phyloP scores from a whole-genome alignment of 1,140 invertebrate genomes.

The Psix sp. region DNA sequence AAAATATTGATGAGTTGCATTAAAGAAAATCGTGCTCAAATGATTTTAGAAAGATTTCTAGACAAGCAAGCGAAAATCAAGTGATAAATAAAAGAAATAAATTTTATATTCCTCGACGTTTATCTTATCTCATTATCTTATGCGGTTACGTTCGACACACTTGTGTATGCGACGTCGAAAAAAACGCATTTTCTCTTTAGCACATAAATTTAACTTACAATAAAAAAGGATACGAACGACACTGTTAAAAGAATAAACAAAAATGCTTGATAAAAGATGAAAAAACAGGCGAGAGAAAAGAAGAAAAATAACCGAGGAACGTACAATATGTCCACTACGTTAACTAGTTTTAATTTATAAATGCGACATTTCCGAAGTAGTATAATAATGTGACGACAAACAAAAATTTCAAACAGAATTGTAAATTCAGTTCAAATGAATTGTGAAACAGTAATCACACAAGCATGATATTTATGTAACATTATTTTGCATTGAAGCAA shows the following conservation, averaged over 20 bases:
- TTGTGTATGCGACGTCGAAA: background rate
- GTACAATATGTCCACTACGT: constrained; percentile 36
- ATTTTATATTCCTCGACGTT: constrained; percentile 1
- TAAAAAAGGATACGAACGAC: constrained; percentile 23
- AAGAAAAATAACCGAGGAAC: background rate
- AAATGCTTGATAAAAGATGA: constrained; percentile 8
- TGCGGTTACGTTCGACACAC: background rate
- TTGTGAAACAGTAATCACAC: constrained; percentile 54
- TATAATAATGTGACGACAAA: no score
- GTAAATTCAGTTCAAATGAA: constrained; percentile 36
- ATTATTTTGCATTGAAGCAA: constrained; percentile 54
- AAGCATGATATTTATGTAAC: constrained; percentile 49
- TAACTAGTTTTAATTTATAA: no score
- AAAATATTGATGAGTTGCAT: no score
- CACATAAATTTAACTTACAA: constrained; percentile 10
- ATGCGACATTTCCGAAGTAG: no score
- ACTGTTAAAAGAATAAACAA: constrained; percentile 22
- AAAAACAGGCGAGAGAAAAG: background rate
- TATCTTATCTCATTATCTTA: constrained; percentile 21
- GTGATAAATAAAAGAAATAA: background rate
- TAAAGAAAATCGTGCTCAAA: no score
- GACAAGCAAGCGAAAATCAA: background rate
- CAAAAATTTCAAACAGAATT: constrained; percentile 35
- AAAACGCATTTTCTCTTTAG: background rate
- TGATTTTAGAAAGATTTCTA: no score